Conservation (phyloP, 2,113 vertebrate species). For the Strix uralensis region DNA sequence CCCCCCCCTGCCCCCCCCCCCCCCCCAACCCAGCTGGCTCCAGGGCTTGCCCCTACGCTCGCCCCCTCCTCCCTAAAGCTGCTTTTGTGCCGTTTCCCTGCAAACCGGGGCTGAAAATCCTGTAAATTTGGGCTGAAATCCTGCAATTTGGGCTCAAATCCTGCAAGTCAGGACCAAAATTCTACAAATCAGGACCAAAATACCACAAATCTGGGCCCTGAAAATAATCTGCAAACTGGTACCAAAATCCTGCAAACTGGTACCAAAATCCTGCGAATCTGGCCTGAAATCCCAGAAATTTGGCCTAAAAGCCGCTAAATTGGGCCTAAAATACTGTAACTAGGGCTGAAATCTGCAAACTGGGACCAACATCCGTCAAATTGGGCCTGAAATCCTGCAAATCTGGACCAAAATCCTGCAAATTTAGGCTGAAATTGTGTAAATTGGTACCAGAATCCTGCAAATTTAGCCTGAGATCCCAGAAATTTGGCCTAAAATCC, state of each 20-base stretch:
- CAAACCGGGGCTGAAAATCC: neutral
- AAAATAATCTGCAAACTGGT: too few relatives aligned
- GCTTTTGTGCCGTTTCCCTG: neutral
- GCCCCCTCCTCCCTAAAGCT: too few relatives aligned
- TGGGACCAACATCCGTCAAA: neutral
- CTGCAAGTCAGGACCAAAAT: fast-evolving
- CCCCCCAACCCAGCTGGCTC: too few relatives aligned
- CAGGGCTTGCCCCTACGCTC: too few relatives aligned
- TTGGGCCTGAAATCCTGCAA: neutral
- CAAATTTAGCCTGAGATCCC: too few relatives aligned
- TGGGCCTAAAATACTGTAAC: neutral
- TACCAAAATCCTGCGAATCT: fast-evolving
- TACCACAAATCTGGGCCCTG: too few relatives aligned
- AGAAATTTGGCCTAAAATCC: too few relatives aligned
- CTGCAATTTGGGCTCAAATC: fast-evolving
- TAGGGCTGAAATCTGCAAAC: neutral
- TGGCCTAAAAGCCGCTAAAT: too few relatives aligned
- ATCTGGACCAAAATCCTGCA: fast-evolving
- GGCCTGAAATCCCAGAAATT: neutral
- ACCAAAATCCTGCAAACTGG: too few relatives aligned
- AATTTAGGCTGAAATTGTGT: fast-evolving
- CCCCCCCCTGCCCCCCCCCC: too few relatives aligned
- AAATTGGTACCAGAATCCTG: neutral
- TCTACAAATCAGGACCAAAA: too few relatives aligned
- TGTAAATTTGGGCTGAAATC: fast-evolving